A percentile compares a stretch with the other conserved stretches of the same genome.
Conservation (phyloP, 1,140 invertebrate genomes). For the Magallana angulata region DNA sequence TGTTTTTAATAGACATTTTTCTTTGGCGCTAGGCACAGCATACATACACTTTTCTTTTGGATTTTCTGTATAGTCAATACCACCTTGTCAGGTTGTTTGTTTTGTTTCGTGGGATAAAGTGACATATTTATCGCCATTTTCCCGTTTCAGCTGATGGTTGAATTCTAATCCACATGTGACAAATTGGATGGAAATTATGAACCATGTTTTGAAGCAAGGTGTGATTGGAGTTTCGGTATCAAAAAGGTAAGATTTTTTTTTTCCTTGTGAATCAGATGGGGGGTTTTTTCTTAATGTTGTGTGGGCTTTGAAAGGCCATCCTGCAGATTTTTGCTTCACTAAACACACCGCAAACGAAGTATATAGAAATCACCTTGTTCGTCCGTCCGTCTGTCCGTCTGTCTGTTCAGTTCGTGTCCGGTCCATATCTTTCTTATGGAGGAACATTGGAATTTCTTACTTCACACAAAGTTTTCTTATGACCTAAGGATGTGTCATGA, state of each 20-base stretch:
- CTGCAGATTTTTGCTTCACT: neutral
- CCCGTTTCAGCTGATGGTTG: conserved; percentile 37
- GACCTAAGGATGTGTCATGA: too few relatives aligned
- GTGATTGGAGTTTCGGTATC: neutral
- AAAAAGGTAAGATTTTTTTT: conserved; percentile 25
- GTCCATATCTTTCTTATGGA: too few relatives aligned
- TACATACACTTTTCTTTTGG: neutral
- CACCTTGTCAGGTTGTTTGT: conserved; percentile 40
- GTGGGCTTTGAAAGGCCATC: neutral
- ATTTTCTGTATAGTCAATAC: neutral
- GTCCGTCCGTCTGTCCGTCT: too few relatives aligned
- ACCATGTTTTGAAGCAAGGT: conserved; percentile 35
- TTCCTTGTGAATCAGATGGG: neutral
- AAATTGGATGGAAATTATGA: neutral
- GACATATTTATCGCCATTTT: neutral
- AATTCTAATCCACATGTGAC: conserved; percentile 40
- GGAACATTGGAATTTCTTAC: too few relatives aligned
- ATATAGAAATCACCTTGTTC: too few relatives aligned
- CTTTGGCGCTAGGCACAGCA: neutral
- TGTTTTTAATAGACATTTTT: too few relatives aligned
- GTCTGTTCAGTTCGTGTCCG: too few relatives aligned
- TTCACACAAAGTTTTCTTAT: too few relatives aligned
- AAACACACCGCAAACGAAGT: too few relatives aligned
- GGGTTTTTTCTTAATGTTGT: neutral
- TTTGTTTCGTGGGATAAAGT: conserved; percentile 34